phyloP scores from a whole-genome alignment of 2,888 invertebrate species.

The Thymelicus acteon region DNA sequence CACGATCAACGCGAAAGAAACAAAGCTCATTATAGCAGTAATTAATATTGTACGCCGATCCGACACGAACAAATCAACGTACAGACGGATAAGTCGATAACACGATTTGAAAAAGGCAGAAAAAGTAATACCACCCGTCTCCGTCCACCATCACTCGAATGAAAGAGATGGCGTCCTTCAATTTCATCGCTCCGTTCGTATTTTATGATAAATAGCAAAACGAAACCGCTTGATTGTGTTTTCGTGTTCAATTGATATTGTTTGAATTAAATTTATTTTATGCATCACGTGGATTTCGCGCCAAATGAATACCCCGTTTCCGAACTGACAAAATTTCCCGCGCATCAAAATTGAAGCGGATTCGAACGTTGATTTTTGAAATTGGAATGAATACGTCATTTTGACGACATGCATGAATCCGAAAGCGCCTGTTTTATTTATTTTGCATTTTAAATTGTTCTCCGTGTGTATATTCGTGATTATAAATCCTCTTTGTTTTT shows the following conservation, averaged over 20 bases:
- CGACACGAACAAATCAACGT: conserved; percentile 71
- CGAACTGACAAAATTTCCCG: conserved; percentile 46
- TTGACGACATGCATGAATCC: conserved; percentile 54
- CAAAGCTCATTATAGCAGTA: conserved; percentile 72
- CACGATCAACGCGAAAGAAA: conserved; percentile 63
- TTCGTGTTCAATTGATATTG: conserved; percentile 77
- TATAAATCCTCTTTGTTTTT: conserved; percentile 1
- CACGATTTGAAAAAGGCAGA: conserved; percentile 68
- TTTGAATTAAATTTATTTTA: conserved; percentile 75
- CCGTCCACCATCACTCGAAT: conserved; percentile 48
- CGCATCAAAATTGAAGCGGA: conserved; percentile 46
- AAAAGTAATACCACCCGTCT: conserved; percentile 51
- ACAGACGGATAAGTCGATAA: conserved; percentile 67
- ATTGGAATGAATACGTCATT: conserved; percentile 55
- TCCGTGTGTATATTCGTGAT: not conserved
- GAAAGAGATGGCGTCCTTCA: conserved; percentile 58
- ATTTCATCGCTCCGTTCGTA: conserved; percentile 66
- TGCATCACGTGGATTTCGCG: conserved; percentile 64
- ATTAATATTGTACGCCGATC: conserved; percentile 76
- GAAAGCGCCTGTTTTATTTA: conserved; percentile 34
- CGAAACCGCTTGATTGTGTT: conserved; percentile 70
- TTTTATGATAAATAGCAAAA: conserved; percentile 79
- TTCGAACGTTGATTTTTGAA: conserved; percentile 52
- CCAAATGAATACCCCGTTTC: conserved; percentile 60
- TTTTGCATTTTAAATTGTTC: conserved; percentile 24